Conservation (phyloP, 2,888 invertebrate species). For the Folsomia manolachei region DNA sequence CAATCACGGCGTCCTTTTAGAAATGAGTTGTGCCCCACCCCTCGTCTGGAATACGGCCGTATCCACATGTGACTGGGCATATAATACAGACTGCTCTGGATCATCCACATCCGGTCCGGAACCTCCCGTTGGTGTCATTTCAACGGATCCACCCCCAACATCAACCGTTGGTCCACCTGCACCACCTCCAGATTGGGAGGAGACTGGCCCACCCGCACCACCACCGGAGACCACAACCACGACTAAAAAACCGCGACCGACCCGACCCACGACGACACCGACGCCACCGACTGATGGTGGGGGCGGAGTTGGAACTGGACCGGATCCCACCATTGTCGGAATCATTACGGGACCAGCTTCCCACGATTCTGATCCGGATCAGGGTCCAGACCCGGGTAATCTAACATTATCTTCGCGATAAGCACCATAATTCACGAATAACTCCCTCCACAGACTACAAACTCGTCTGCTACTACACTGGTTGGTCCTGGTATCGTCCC, state of each 20-base stretch:
- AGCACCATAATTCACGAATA: too few species aligned
- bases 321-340: not conserved
- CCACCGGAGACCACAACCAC: not conserved
- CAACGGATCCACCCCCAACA: not conserved
- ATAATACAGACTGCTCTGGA: not conserved
- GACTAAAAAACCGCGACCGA: not conserved
- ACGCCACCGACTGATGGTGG: not conserved
- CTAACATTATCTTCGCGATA: too few species aligned
- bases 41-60: not conserved
- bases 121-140: too few species aligned
- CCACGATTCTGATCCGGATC: not conserved
- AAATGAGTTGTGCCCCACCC: not conserved
- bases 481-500: constrained; percentile 89
- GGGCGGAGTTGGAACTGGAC: too few species aligned
- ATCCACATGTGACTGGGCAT: constrained; percentile 5
- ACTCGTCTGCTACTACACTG: constrained; percentile 85
- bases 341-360: not conserved
- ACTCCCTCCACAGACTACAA: constrained; percentile 55
- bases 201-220: not conserved
- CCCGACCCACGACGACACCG: not conserved
- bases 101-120: too few species aligned
- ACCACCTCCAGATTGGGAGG: not conserved
- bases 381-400: not conserved
- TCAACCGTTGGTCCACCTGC: constrained; percentile 1
- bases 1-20: not conserved